Conservation (phyloP, 2,888 invertebrate species). For the Drosophila paranaensis region DNA sequence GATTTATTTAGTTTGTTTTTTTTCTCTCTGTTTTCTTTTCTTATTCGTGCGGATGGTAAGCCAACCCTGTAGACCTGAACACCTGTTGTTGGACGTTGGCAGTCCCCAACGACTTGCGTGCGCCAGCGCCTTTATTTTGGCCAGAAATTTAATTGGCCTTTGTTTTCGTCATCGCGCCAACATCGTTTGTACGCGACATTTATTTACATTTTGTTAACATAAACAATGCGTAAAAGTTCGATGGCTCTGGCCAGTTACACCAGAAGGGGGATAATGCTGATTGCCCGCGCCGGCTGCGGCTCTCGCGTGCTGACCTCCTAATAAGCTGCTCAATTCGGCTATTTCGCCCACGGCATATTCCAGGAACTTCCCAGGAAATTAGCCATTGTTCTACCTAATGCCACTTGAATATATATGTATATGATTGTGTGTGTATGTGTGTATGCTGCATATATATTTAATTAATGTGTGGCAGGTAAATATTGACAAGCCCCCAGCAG, state of each 20-base stretch:
- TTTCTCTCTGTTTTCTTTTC: conserved; percentile 23
- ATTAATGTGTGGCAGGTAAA: conserved; percentile 77
- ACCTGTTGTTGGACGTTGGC: conserved; percentile 61
- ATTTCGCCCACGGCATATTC: conserved; percentile 39
- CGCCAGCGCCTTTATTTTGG: conserved; percentile 59
- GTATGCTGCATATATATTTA: conserved; percentile 20
- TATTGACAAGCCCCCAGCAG: conserved; percentile 65
- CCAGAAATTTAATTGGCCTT: conserved; percentile 77
- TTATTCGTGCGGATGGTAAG: conserved; percentile 40
- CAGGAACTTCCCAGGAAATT: conserved; percentile 71
- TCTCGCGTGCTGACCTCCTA: conserved; percentile 64
- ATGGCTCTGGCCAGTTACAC: conserved; percentile 57
- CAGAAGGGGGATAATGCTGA: conserved; percentile 56
- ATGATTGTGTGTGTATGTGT: no score
- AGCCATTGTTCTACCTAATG: conserved; percentile 75
- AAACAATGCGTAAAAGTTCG: conserved; percentile 81
- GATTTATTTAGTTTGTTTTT: conserved; percentile 64
- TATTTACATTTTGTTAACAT: conserved; percentile 81
- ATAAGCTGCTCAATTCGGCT: conserved; percentile 72
- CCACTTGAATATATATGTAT: conserved; percentile 51
- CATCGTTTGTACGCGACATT: conserved; percentile 77
- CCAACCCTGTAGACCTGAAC: conserved; percentile 72
- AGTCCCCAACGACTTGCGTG: conserved; percentile 60
- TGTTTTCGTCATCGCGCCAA: conserved; percentile 72
- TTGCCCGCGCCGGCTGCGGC: conserved; percentile 58